A percentile compares a stretch with the other conserved stretches of the same genome.
phyloP scores from a whole-genome alignment of 2,888 invertebrate species.

The Sclerodermus sp. region DNA sequence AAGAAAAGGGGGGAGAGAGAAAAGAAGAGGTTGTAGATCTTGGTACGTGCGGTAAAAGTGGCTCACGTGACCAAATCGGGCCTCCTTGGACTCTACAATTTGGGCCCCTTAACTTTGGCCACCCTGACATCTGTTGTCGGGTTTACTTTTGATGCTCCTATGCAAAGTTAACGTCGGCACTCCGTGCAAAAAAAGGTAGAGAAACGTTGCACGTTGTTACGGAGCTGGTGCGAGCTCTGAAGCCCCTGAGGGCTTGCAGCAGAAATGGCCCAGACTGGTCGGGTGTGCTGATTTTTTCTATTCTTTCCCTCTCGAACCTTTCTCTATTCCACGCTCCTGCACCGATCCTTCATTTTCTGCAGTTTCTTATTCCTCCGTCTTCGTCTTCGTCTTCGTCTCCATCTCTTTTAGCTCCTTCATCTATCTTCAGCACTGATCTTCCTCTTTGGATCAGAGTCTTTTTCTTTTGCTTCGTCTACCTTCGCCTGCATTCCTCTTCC shows the following conservation, averaged over 20 bases:
- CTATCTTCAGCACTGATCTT: not conserved
- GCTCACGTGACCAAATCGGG: slow-evolving; percentile 8
- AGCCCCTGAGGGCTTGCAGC: too few relatives aligned
- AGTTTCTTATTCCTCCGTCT: not conserved
- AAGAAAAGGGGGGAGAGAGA: not conserved
- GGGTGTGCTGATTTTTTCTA: too few relatives aligned
- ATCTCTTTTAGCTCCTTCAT: not conserved
- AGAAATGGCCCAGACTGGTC: too few relatives aligned
- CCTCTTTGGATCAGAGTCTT: not conserved
- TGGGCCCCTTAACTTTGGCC: slow-evolving; percentile 23
- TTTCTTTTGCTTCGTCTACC: slow-evolving; percentile 8
- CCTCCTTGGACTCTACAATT: slow-evolving; percentile 18
- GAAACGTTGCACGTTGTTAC: too few relatives aligned
- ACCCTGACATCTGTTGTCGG: slow-evolving; percentile 31
- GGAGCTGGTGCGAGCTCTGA: too few relatives aligned
- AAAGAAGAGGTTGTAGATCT: too few relatives aligned
- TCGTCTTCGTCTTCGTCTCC: not conserved
- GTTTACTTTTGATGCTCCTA: slow-evolving; percentile 18
- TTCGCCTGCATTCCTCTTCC: slow-evolving; percentile 8
- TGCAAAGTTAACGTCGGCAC: slow-evolving; percentile 30
- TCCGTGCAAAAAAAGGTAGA: too few relatives aligned
- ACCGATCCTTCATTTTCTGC: too few relatives aligned
- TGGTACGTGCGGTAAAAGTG: not conserved
- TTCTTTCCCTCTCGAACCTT: too few relatives aligned
- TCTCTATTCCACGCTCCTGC: too few relatives aligned